Conservation (phyloP, 2,888 invertebrate species). For the Dicyrtoma fusca region DNA sequence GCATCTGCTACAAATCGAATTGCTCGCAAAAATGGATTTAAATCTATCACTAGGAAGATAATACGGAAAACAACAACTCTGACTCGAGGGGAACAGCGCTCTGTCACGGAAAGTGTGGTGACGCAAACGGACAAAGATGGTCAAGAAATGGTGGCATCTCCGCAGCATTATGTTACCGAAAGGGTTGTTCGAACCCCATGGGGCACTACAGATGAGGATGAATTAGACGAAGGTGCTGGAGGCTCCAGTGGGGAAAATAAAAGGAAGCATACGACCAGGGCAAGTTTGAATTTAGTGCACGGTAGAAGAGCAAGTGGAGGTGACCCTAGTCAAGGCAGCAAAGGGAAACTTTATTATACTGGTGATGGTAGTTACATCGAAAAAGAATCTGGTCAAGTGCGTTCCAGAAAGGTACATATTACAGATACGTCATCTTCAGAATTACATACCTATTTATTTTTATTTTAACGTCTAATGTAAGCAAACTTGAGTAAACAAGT, state of each 20-base stretch:
- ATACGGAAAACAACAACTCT: conserved; percentile 86
- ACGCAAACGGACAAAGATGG: conserved; percentile 52
- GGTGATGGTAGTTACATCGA: conserved; percentile 15
- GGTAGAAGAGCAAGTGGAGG: background rate
- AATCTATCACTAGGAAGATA: conserved; percentile 82
- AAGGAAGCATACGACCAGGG: conserved; percentile 29
- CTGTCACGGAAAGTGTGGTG: conserved; percentile 68
- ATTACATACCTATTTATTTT: too few relatives aligned
- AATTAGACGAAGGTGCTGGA: conserved; percentile 42
- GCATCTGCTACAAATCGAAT: conserved; percentile 82
- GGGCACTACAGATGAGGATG: conserved; percentile 53
- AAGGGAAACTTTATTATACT: conserved; percentile 1
- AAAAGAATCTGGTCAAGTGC: conserved; percentile 15
- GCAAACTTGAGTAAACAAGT: too few relatives aligned
- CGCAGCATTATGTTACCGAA: conserved; percentile 46
- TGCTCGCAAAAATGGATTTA: conserved; percentile 76
- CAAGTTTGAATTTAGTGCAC: conserved; percentile 24
- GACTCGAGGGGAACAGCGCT: conserved; percentile 81
- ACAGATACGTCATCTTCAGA: background rate
- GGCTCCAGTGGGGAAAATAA: background rate
- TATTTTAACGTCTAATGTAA: too few relatives aligned
- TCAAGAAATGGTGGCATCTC: conserved; percentile 32
- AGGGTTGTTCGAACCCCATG: conserved; percentile 47
- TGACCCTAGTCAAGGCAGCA: background rate
- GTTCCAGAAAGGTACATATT: conserved; percentile 23